These are phyloP conservation scores for Coptodon bakossiorum DNA, from an alignment of 2,113 vertebrate species.

Conservation along the genomic window DNA sequence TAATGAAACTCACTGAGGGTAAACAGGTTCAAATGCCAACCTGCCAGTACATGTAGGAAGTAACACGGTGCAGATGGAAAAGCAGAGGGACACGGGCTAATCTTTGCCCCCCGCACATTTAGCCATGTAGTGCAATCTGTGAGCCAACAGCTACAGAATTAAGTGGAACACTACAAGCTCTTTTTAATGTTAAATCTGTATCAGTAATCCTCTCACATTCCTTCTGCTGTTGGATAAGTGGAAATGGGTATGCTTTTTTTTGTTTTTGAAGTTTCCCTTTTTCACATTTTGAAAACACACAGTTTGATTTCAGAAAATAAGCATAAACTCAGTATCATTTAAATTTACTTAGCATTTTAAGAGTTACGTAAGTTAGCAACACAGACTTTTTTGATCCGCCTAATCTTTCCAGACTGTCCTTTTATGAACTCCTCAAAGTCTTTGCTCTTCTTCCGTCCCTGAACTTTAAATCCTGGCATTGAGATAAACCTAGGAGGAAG, in stretches of 20 bases:
- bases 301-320: background rate
- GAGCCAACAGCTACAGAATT: background rate
- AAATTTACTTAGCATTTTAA: background rate
- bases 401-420: conserved; percentile 47
- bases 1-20: background rate
- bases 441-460: conserved; percentile 1
- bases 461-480: conserved; percentile 37
- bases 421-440: conserved; percentile 26
- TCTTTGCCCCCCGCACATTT: background rate
- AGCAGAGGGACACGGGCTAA: conserved; percentile 2
- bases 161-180: background rate
- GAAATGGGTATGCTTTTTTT: background rate
- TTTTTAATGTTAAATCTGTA: background rate
- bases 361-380: conserved; percentile 8
- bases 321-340: background rate
- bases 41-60: background rate
- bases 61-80: conserved; percentile 46
- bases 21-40: background rate
- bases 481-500: conserved; percentile 37
- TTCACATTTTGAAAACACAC: background rate
- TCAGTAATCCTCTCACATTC: background rate
- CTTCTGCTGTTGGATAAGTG: background rate
- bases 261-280: background rate
- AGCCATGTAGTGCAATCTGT: background rate
- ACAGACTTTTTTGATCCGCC: conserved; percentile 1